A percentile compares a stretch with the other conserved stretches of the same genome.
These are phyloP conservation scores for Mobula hypostoma DNA, from an alignment of 2,113 vertebrate genomes.

Conservation along the genomic window DNA sequence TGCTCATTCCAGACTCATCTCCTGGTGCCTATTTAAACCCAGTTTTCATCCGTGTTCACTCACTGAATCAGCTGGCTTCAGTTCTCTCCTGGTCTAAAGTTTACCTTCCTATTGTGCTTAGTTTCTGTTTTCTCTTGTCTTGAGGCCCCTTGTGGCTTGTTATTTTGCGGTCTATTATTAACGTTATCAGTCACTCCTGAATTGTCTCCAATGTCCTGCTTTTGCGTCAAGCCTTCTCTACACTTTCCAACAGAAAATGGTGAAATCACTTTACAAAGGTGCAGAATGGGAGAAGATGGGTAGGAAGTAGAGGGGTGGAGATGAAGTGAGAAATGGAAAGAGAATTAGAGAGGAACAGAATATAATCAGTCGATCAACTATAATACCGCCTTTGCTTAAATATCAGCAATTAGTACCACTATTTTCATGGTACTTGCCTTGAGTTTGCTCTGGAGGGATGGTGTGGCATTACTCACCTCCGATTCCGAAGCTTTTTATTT, in stretches of 20 bases:
- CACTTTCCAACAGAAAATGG: neutral
- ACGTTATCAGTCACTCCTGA: no score
- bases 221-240: no score
- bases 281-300: neutral
- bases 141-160: no score
- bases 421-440: neutral
- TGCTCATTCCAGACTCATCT: no score
- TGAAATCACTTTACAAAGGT: neutral
- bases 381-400: neutral
- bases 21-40: no score
- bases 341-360: neutral
- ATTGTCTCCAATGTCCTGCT: no score
- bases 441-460: neutral
- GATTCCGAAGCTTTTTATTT: constrained; percentile 88
- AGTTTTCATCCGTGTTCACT: no score
- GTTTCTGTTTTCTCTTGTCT: no score
- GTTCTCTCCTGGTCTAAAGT: no score
- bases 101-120: no score
- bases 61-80: no score
- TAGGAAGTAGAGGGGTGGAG: neutral
- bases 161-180: no score
- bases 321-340: neutral
- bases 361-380: neutral
- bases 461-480: constrained; percentile 69
- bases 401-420: neutral